phyloP scores from a whole-genome alignment of 2,113 vertebrate genomes.

The Chamaea fasciata region DNA sequence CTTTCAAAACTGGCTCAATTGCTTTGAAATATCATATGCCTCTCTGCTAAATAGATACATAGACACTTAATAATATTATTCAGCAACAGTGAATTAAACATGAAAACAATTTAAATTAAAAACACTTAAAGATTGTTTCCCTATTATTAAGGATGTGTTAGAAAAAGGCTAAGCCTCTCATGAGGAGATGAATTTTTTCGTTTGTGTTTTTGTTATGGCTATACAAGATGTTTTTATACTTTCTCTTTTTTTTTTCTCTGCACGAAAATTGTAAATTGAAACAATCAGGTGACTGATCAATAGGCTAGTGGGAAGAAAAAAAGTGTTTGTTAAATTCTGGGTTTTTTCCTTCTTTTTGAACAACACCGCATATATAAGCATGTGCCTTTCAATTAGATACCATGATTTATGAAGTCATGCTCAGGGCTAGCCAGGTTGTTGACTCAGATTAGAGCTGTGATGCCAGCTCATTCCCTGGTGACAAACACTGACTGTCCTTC shows the following conservation, averaged over 20 bases:
- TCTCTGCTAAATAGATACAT: not conserved
- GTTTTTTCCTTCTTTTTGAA: not conserved
- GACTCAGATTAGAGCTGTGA: slow-evolving; percentile 49
- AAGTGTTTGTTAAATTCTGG: not conserved
- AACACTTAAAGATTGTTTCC: slow-evolving; percentile 36
- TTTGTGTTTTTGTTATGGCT: slow-evolving; percentile 5
- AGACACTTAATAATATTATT: not conserved
- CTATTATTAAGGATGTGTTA: not conserved
- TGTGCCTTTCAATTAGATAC: slow-evolving; percentile 27
- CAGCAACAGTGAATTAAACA: slow-evolving; percentile 20
- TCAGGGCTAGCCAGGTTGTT: slow-evolving; percentile 49
- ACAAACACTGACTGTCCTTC: slow-evolving; percentile 61
- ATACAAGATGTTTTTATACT: not conserved
- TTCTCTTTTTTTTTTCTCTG: not conserved
- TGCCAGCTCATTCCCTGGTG: slow-evolving; percentile 62
- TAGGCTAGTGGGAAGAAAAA: not conserved
- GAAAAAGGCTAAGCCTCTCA: slow-evolving; percentile 26
- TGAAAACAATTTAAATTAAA: slow-evolving; percentile 27
- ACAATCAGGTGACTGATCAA: slow-evolving; percentile 17
- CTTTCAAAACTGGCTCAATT: slow-evolving; percentile 3
- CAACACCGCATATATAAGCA: not conserved
- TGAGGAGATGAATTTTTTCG: slow-evolving; percentile 20
- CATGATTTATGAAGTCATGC: slow-evolving; percentile 44
- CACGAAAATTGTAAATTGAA: not conserved
- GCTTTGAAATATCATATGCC: slow-evolving; percentile 2